phyloP scores from a whole-genome alignment of 92 coral and sea anemone genomes.

The Actinernus sp. region DNA sequence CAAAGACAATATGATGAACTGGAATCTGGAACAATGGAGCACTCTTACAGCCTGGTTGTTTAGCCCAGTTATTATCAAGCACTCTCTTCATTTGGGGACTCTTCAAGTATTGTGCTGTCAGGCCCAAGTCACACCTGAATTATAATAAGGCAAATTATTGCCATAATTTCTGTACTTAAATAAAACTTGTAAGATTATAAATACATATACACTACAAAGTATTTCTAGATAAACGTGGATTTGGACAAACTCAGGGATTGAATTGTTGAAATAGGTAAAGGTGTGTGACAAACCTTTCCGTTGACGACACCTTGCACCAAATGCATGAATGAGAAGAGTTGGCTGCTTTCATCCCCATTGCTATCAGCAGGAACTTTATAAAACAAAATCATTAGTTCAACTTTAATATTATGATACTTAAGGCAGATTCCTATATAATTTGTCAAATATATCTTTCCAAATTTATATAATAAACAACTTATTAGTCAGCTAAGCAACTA shows the following conservation, averaged over 20 bases:
- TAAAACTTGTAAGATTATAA: too few relatives aligned
- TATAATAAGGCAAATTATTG: too few relatives aligned
- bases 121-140: conserved; percentile 6
- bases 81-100: conserved; percentile 8
- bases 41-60: conserved; percentile 11
- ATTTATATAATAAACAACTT: too few relatives aligned
- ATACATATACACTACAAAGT: too few relatives aligned
- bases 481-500: too few relatives aligned
- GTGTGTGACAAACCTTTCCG: neutral
- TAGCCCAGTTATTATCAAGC: neutral
- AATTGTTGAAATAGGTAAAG: neutral
- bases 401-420: neutral
- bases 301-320: neutral
- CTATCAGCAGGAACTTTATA: neutral
- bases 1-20: conserved; percentile 29
- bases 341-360: neutral
- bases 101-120: neutral
- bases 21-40: conserved; percentile 7
- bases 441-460: too few relatives aligned
- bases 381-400: neutral
- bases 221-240: too few relatives aligned
- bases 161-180: neutral
- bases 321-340: neutral
- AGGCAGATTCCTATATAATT: neutral
- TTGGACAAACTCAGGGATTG: too few relatives aligned